Base-by-base conservation (phyloP, 2,797 vertebrate species). In the Protosalanx chinensis region DNA sequence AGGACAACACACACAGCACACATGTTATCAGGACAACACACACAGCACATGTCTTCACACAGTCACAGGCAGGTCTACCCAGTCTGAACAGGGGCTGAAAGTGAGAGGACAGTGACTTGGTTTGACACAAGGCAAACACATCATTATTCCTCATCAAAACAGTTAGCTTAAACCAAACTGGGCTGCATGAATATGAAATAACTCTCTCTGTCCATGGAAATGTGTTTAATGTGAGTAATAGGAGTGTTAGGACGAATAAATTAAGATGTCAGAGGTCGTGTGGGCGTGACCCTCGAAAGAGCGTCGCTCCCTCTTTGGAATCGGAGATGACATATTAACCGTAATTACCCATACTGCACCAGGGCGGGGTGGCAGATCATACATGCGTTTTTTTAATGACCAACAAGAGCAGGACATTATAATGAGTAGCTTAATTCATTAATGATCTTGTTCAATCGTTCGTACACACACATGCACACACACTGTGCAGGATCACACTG, bases 281-380 rank as follows among this genome's bases (percentile, higher is more conserved):
- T 91, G 78, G 79, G 87, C 84, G 90, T 91, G 91, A 93, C 94
- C 92, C 92, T 91, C 92, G 88, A 87, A 92, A 91, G 89, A 77
- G 79, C 89, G 93, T 93, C 83, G 83, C 83, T 85, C 83, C 84
- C 87, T 91, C 91, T 90, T 84, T 91, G 79, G 97, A 97, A 98
- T 99, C 92, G 92, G 89, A 90, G 91, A 97, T 98, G 94, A 95
- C 93, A 82, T 91, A 99, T 99, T 99, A 99, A 95, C 93, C 89
- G 92, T 95, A 97, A 99, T 99, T 98, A 97, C 90, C 92, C 90
- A 84, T 91, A 90, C 90, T 94, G 93, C 90, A 91, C 90, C 92
- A 92, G 92, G 94, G 95, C 92, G 91, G 87, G 90, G 93, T 93
- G 93, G 92, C 91, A 95, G 95, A 94, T 93, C 95, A 91, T 88